These are phyloP conservation scores for Dryadula phaetusa DNA, from an alignment of 2,888 invertebrate genomes.

Conservation along the genomic window DNA sequence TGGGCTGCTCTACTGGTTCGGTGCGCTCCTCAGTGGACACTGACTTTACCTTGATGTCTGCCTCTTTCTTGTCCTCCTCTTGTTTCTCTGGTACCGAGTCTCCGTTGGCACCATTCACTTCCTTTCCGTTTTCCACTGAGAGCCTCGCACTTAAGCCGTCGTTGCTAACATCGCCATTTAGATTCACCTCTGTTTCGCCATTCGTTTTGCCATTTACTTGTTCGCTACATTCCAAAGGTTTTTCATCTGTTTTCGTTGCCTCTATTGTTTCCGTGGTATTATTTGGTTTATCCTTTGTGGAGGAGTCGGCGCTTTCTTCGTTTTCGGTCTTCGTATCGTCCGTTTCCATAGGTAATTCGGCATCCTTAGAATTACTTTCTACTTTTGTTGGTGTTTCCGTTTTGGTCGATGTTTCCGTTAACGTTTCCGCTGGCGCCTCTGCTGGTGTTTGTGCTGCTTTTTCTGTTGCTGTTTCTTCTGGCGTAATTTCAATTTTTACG, in stretches of 20 bases:
- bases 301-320: slow-evolving; percentile 37
- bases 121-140: slow-evolving; percentile 69
- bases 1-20: slow-evolving; percentile 78
- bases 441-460: neutral
- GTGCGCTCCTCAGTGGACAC: slow-evolving; percentile 77
- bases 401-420: slow-evolving; percentile 41
- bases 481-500: slow-evolving; percentile 33
- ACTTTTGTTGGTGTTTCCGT: slow-evolving; percentile 20
- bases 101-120: slow-evolving; percentile 53
- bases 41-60: slow-evolving; percentile 84
- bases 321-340: slow-evolving; percentile 38
- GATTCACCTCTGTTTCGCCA: slow-evolving; percentile 57
- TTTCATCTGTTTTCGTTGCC: slow-evolving; percentile 45
- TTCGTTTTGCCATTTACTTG: slow-evolving; percentile 74
- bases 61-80: slow-evolving; percentile 70
- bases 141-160: slow-evolving; percentile 66
- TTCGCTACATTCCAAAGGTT: slow-evolving; percentile 50
- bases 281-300: slow-evolving; percentile 33
- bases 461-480: slow-evolving; percentile 38
- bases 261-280: slow-evolving; percentile 44
- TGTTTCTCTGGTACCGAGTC: slow-evolving; percentile 58
- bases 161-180: slow-evolving; percentile 68
- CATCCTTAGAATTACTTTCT: slow-evolving; percentile 42
- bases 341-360: slow-evolving; percentile 49
- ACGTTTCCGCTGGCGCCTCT: slow-evolving; percentile 44